These are phyloP conservation scores for Lanius collurio DNA, from an alignment of 2,113 vertebrate species.

Conservation along the genomic window DNA sequence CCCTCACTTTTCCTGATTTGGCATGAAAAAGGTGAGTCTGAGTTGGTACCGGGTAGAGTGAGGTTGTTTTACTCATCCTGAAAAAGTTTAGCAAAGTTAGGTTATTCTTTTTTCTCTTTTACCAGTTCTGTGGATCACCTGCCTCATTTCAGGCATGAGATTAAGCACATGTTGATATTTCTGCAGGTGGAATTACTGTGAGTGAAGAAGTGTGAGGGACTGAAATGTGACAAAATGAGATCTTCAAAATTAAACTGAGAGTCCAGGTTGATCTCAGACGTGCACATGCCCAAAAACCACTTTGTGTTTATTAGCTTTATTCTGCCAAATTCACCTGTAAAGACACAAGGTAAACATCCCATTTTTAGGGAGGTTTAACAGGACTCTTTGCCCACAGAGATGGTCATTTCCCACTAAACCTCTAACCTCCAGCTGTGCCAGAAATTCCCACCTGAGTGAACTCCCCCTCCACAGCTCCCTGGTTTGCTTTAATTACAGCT, in stretches of 20 bases:
- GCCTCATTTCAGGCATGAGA: background rate
- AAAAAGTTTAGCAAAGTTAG: background rate
- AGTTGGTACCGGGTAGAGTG: background rate
- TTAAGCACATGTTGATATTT: background rate
- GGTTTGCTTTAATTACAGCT: constrained; percentile 10
- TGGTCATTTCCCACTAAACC: background rate
- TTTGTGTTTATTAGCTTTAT: background rate
- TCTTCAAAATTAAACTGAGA: background rate
- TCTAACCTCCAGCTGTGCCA: background rate
- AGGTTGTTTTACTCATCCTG: accelerated
- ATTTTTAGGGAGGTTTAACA: background rate
- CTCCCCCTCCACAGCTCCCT: background rate
- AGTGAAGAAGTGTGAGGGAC: background rate
- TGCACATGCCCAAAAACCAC: background rate
- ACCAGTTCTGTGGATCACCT: background rate
- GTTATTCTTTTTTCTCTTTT: background rate
- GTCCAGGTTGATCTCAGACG: background rate
- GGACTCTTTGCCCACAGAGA: accelerated
- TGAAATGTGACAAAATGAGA: background rate
- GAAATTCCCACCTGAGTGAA: background rate
- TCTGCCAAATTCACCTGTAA: background rate
- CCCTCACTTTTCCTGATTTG: background rate
- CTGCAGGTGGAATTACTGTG: background rate
- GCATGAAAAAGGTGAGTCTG: background rate
- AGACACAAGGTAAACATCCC: accelerated